These are phyloP conservation scores for Barnardius zonarius DNA, from an alignment of 2,113 vertebrate genomes.

Conservation along the genomic window DNA sequence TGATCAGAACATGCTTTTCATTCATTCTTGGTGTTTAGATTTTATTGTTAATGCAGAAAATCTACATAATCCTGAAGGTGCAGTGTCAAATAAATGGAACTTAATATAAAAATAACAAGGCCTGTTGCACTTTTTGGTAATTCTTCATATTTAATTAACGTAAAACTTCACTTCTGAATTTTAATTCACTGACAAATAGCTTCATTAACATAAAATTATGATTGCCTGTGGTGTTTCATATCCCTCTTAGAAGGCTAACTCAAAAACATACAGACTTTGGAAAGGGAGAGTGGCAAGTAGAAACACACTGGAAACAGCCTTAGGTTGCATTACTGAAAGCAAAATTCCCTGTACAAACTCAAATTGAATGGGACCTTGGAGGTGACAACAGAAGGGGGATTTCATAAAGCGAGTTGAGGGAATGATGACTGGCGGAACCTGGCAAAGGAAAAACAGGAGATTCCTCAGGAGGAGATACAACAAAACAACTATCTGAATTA, in stretches of 20 bases:
- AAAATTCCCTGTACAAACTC: neutral
- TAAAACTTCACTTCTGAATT: neutral
- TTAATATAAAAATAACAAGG: neutral
- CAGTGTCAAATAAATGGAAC: neutral
- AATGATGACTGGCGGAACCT: neutral
- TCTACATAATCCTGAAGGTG: neutral
- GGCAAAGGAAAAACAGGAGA: neutral
- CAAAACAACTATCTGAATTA: neutral
- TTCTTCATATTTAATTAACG: neutral
- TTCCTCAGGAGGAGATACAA: neutral
- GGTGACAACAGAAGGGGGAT: neutral
- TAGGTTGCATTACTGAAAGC: neutral
- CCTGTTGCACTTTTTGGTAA: neutral
- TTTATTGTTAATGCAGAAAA: constrained; percentile 8
- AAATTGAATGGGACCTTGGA: neutral
- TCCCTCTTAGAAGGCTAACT: neutral
- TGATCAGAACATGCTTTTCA: neutral
- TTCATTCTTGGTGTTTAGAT: neutral
- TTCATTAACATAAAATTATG: neutral
- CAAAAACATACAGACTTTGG: neutral
- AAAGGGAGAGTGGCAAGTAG: neutral
- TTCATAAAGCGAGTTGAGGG: neutral
- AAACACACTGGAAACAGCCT: neutral
- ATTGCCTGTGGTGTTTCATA: neutral
- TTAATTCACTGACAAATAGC: neutral